phyloP scores from a whole-genome alignment of 2,888 invertebrate genomes.

The Vandiemenella viatica region DNA sequence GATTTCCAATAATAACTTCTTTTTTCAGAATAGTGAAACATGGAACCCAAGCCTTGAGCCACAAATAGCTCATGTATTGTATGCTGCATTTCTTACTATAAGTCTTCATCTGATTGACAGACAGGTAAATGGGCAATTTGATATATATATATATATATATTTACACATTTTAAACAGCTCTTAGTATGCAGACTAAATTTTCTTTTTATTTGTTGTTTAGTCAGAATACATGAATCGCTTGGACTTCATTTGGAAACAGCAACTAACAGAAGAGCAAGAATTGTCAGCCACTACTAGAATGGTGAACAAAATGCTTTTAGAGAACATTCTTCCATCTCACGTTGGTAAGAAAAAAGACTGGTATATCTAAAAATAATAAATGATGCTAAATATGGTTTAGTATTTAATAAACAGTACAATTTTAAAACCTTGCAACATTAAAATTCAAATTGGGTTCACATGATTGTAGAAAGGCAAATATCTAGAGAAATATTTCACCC shows the following conservation, averaged over 20 bases:
- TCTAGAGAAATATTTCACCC: no score
- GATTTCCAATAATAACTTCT: no score
- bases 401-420: no score
- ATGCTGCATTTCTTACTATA: constrained; percentile 54
- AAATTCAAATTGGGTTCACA: no score
- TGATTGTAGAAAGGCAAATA: no score
- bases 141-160: not conserved
- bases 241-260: constrained; percentile 71
- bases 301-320: constrained; percentile 74
- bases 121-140: constrained; percentile 35
- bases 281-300: constrained; percentile 74
- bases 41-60: constrained; percentile 56
- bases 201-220: constrained; percentile 21
- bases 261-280: constrained; percentile 61
- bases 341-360: constrained; percentile 53
- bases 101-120: constrained; percentile 74
- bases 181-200: not conserved
- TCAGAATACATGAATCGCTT: constrained; percentile 78
- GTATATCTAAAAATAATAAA: not conserved
- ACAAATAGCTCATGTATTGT: constrained; percentile 55
- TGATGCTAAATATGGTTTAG: not conserved
- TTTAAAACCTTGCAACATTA: no score
- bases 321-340: constrained; percentile 85
- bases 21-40: constrained; percentile 44
- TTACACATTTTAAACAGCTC: no score